Evolutionary conservation across 2,888 invertebrate genomes (phyloP), one percentile per base, ranked within the genome.

Genomic region (Germaria angustata): DNA sequence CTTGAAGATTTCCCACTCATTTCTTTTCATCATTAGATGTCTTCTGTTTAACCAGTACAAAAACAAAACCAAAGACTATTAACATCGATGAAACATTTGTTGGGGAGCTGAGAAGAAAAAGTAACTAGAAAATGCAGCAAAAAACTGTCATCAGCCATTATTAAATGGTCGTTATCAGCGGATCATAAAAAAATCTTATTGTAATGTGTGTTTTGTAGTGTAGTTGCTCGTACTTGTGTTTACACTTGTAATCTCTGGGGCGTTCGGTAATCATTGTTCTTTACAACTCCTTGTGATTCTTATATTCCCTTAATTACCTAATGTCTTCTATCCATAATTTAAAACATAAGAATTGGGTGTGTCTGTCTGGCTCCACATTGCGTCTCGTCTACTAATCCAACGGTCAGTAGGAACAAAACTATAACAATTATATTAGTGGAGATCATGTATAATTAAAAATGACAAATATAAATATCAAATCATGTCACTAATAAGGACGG

Each of bases 231-330:
- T 76, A 61, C 79, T 71, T 53, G 53, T 79, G 71, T 82, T 82
- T 82, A 82, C 82, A 82, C 82, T 82, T 82, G 75, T 82, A 61
- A 61, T 82, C 79, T 76, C 82, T 51, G 46, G 82, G 44, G 82
- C 69, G 49, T 69, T 41, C 69, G 51, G 15, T 22, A 66, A 69
- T 61, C 44, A 73, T 49, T 22, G 57, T 32, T 39, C n/a, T 63
- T 68, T 69, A 2, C 22, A 15, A 28, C 22, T 22, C 0, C n/a
- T 15, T 63, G 51, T 36, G 28, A 8, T 44, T 28, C 24, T 24
- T 79, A 24, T 59, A 36, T 61, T 41, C 49, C 59, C 59, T 72
- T 80, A 80, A 72, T 80, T 80, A 61, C 36, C 66, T 24, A 66
- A 79, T 66, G 72, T 41, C 17, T 57, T 36, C 13, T 66, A 28